Percentiles rank a stretch among this genome's conserved stretches.
These are phyloP conservation scores for Leptocoma aspasia DNA, from an alignment of 2,113 vertebrate species.

Conservation along the genomic window DNA sequence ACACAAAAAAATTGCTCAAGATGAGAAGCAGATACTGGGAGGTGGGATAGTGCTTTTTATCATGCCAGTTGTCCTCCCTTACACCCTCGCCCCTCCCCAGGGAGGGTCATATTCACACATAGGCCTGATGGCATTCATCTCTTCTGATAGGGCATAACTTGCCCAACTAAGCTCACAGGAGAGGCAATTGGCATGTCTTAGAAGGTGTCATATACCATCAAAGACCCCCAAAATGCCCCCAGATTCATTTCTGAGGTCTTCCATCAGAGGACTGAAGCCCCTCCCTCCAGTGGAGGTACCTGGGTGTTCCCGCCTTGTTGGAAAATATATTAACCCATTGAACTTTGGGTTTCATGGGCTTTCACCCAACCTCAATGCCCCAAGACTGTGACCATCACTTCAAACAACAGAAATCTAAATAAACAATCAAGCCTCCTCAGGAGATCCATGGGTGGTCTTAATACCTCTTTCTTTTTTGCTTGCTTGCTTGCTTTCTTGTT, in stretches of 20 bases:
- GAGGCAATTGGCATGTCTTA: neutral
- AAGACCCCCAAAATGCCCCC: accelerated
- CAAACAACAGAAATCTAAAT: neutral
- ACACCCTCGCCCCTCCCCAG: accelerated
- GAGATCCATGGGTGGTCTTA: neutral
- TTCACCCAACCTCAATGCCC: neutral
- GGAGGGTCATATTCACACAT: neutral
- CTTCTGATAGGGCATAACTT: neutral
- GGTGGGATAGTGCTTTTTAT: neutral
- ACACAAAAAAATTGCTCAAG: neutral
- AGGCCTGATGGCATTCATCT: neutral
- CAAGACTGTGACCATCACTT: neutral
- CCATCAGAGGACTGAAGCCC: neutral
- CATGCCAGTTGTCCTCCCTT: neutral
- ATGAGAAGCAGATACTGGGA: neutral
- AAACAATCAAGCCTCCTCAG: neutral
- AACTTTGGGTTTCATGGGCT: neutral
- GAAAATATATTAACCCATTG: neutral
- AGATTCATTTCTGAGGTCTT: neutral
- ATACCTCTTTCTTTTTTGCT: neutral
- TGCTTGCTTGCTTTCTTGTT: no score
- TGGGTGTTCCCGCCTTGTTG: neutral
- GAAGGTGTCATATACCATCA: no score
- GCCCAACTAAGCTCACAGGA: neutral
- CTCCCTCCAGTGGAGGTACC: accelerated